Conservation (phyloP, 1,140 invertebrate species). For the Oppia nitens region DNA sequence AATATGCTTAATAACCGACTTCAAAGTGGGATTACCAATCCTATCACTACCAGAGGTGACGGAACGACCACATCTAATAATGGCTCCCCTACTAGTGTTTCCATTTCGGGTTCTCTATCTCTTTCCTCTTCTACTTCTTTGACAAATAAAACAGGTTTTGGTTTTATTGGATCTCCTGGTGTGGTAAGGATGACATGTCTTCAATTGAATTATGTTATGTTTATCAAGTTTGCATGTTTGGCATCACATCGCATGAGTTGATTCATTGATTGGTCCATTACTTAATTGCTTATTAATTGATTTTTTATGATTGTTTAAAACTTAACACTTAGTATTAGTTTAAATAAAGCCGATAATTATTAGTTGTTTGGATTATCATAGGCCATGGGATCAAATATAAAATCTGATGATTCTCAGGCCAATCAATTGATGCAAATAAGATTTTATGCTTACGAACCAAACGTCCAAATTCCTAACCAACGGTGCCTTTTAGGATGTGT, state of each 20-base stretch:
- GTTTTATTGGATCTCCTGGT: slow-evolving; percentile 9
- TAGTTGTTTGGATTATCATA: no score
- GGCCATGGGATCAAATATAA: background rate
- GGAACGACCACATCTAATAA: slow-evolving; percentile 8
- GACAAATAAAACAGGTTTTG: slow-evolving; percentile 1
- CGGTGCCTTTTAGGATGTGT: slow-evolving; percentile 78
- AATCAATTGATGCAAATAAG: slow-evolving; percentile 12
- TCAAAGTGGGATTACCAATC: slow-evolving; percentile 30
- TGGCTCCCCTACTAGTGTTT: slow-evolving; percentile 4
- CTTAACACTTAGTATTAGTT: background rate
- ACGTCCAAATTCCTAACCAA: slow-evolving; percentile 52
- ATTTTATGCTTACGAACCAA: slow-evolving; percentile 27
- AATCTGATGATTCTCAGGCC: background rate
- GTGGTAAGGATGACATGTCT: slow-evolving; percentile 10
- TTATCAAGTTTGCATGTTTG: no score
- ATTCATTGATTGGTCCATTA: background rate
- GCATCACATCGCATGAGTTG: background rate
- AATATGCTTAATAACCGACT: slow-evolving; percentile 80
- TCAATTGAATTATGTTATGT: no score
- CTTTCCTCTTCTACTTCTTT: background rate
- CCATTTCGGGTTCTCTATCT: background rate
- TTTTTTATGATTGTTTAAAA: background rate
- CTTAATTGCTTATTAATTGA: background rate
- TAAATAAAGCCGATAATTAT: no score
- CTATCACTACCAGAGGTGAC: background rate